Percentiles rank a stretch among this genome's conserved stretches.
Evolutionary conservation across 1,140 invertebrate species (phyloP).

Genomic region (Tribolium castaneum): DNA sequence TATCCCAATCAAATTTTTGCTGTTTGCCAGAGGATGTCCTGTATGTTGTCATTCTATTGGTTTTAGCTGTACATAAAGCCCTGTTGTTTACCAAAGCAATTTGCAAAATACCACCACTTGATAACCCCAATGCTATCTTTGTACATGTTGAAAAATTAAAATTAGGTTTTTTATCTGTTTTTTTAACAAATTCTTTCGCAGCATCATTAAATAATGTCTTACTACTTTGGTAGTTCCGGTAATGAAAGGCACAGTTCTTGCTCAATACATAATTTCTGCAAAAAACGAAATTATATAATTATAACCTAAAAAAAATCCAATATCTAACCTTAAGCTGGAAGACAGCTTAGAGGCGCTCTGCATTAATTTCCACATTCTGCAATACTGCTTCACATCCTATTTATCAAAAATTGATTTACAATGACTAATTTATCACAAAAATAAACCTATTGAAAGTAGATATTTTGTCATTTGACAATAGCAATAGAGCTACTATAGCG

Average conservation of each 20-base stretch:
- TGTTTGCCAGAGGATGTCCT: conserved; percentile 46
- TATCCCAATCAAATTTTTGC: conserved; percentile 72
- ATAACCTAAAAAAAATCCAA: neutral
- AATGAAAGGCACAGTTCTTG: neutral
- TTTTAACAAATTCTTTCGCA: neutral
- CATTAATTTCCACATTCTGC: conserved; percentile 31
- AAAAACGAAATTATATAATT: conserved; percentile 22
- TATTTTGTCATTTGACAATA: no score
- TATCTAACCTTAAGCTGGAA: neutral
- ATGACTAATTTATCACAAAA: neutral
- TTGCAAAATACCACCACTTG: conserved; percentile 50
- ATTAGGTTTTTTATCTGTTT: conserved; percentile 1
- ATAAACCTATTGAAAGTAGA: no score
- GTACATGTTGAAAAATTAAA: conserved; percentile 39
- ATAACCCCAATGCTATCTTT: conserved; percentile 50
- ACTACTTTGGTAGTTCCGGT: neutral
- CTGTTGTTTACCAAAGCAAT: conserved; percentile 49
- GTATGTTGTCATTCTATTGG: conserved; percentile 58
- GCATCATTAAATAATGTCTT: neutral
- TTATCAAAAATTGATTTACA: neutral
- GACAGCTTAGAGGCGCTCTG: neutral
- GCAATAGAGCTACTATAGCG: neutral
- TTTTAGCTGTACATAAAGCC: conserved; percentile 55
- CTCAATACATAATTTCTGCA: conserved; percentile 9
- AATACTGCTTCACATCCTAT: neutral